These are phyloP conservation scores for Dissostichus mawsoni DNA, from an alignment of 2,113 vertebrate species.

Conservation along the genomic window DNA sequence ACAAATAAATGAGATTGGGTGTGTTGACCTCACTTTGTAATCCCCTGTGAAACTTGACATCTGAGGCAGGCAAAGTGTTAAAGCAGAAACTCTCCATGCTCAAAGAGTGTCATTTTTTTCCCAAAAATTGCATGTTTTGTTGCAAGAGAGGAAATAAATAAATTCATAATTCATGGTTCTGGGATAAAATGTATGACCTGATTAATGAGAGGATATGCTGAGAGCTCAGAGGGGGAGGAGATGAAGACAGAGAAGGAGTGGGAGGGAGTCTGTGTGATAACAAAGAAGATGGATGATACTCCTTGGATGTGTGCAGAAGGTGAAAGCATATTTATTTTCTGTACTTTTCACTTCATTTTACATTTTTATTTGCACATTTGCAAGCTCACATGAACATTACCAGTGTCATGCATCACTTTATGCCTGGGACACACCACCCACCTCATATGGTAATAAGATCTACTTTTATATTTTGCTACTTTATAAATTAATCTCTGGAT, in stretches of 20 bases:
- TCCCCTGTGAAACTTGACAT: slow-evolving; percentile 52
- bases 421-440: neutral
- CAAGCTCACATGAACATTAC: neutral
- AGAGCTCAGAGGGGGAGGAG: slow-evolving; percentile 15
- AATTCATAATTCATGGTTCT: slow-evolving; percentile 55
- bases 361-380: slow-evolving; percentile 1
- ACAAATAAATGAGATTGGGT: slow-evolving; percentile 73
- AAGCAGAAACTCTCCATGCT: slow-evolving; percentile 18
- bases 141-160: slow-evolving; percentile 4
- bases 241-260: slow-evolving; percentile 21
- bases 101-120: slow-evolving; percentile 12
- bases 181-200: slow-evolving; percentile 47
- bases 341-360: neutral
- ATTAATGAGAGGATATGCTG: slow-evolving; percentile 59
- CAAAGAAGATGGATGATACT: slow-evolving; percentile 40
- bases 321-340: slow-evolving; percentile 13
- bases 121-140: neutral
- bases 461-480: neutral
- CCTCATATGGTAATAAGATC: neutral
- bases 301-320: slow-evolving; percentile 10
- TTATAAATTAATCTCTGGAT: neutral
- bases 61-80: slow-evolving; percentile 20
- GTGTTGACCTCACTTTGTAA: slow-evolving; percentile 71
- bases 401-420: too few species aligned
- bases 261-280: slow-evolving; percentile 16